Evolutionary conservation across 2,113 vertebrate genomes (phyloP).

Genomic region (Melanocharis versteri): DNA sequence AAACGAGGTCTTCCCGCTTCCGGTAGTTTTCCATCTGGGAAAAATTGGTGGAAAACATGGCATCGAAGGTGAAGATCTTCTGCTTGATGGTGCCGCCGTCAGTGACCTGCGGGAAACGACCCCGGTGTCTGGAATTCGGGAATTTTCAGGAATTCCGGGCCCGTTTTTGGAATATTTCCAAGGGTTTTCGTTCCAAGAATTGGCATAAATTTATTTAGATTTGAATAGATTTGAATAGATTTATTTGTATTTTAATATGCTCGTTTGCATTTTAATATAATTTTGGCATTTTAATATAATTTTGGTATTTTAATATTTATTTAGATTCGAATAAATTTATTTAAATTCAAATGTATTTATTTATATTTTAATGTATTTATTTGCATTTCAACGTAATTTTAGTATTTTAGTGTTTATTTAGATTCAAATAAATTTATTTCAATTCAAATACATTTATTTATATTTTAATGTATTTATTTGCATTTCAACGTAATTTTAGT

Average conservation of each 20-base stretch:
- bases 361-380: background rate
- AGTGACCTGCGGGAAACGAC: slow-evolving; percentile 73
- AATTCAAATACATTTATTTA: too few relatives aligned
- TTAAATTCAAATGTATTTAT: too few relatives aligned
- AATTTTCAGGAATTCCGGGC: background rate
- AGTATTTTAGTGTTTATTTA: background rate
- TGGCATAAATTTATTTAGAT: fast-evolving
- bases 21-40: slow-evolving; percentile 87
- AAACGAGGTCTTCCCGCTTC: slow-evolving; percentile 84
- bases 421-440: too few relatives aligned
- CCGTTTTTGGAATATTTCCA: fast-evolving
- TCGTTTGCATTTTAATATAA: fast-evolving
- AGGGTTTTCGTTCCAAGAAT: fast-evolving
- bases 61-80: slow-evolving; percentile 93
- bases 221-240: fast-evolving
- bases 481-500: too few relatives aligned
- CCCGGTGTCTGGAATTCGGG: fast-evolving
- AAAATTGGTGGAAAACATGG: slow-evolving; percentile 90
- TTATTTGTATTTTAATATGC: fast-evolving
- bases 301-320: too few relatives aligned
- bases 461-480: too few relatives aligned
- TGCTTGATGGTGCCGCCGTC: slow-evolving; percentile 88
- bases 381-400: background rate
- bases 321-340: too few relatives aligned
- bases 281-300: too few relatives aligned